Percentiles rank a stretch among this genome's conserved stretches.
Evolutionary conservation across 2,888 invertebrate genomes (phyloP).

Genomic region (Caenorhabditis zanzibari): DNA sequence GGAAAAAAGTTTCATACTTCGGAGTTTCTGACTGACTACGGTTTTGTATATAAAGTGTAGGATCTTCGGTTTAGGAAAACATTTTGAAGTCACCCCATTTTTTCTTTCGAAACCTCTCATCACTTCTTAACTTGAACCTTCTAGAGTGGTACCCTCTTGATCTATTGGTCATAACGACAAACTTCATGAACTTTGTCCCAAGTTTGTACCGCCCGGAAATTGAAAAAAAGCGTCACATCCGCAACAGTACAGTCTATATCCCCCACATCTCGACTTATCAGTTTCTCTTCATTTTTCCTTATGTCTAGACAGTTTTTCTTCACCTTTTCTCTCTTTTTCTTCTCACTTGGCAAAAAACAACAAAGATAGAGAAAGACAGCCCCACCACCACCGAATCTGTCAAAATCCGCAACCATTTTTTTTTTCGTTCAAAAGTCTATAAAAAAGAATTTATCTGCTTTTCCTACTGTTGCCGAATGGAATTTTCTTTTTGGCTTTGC

Average conservation of each 20-base stretch:
- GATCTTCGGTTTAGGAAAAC: neutral
- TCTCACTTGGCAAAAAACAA: neutral
- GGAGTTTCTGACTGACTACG: conserved; percentile 37
- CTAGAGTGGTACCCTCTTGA: conserved; percentile 28
- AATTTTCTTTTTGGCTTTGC: conserved; percentile 21
- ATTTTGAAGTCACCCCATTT: neutral
- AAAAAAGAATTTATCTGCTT: neutral
- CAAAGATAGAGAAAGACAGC: neutral
- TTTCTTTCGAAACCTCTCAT: neutral
- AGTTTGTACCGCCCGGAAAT: conserved; percentile 19
- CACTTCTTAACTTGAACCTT: neutral
- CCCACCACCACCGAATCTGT: conserved; percentile 30
- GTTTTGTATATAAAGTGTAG: neutral
- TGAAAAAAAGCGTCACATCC: conserved; percentile 14
- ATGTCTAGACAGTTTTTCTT: conserved; percentile 27
- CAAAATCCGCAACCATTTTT: conserved; percentile 36
- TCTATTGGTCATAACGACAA: conserved; percentile 26
- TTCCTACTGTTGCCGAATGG: conserved; percentile 32
- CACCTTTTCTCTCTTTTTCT: conserved; percentile 1
- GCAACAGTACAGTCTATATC: conserved; percentile 24
- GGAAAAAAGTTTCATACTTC: conserved; percentile 14
- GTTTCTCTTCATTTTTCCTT: conserved; percentile 10
- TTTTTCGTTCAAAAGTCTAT: conserved; percentile 27
- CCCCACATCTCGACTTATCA: conserved; percentile 16
- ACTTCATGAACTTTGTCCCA: conserved; percentile 4